Conservation (phyloP, 1,140 invertebrate species). For the Hyles vespertilio region DNA sequence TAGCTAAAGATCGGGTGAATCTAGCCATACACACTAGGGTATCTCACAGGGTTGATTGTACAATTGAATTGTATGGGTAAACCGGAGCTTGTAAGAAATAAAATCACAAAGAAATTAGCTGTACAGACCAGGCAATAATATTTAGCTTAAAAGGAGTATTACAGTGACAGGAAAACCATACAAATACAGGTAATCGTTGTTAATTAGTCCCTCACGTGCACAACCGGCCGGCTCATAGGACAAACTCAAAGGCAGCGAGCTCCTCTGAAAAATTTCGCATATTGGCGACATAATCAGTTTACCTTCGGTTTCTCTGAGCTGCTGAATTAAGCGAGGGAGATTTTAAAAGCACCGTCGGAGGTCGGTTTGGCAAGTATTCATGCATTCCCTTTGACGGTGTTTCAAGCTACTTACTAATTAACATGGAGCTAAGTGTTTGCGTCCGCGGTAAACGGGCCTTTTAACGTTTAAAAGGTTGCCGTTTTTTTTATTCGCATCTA, state of each 20-base stretch:
- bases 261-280: constrained; percentile 50
- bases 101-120: too few species aligned
- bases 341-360: constrained; percentile 71
- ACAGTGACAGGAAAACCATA: too few species aligned
- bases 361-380: constrained; percentile 69
- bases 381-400: constrained; percentile 73
- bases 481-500: constrained; percentile 57
- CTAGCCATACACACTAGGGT: too few species aligned
- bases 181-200: too few species aligned
- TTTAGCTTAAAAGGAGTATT: too few species aligned
- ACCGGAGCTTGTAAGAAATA: too few species aligned
- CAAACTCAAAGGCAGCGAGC: not conserved
- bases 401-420: constrained; percentile 72
- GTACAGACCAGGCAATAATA: too few species aligned
- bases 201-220: too few species aligned
- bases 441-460: constrained; percentile 73
- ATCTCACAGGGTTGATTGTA: too few species aligned
- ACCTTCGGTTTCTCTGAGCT: constrained; percentile 69
- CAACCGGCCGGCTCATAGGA: too few species aligned
- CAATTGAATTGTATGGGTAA: too few species aligned
- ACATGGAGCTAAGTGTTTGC: constrained; percentile 73
- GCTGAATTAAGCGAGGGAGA: constrained; percentile 65
- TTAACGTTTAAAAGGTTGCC: constrained; percentile 70
- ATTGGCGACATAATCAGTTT: constrained; percentile 70
- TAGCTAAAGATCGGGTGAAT: too few species aligned